Base-by-base conservation (phyloP, 2,797 vertebrate genomes). In the Bufotes viridis region DNA sequence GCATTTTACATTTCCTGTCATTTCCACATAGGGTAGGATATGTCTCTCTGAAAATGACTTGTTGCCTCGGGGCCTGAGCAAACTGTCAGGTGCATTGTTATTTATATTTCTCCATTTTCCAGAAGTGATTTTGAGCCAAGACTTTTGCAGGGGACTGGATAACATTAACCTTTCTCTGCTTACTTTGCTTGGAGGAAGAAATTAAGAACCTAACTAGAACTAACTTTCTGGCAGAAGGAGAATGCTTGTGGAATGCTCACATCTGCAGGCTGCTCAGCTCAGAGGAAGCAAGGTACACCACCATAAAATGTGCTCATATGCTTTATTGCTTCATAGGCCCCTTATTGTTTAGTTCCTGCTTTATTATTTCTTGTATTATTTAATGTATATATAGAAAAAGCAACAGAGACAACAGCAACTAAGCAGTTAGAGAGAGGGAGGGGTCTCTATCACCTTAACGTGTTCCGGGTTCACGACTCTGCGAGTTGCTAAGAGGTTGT, bases 1-100 rank as follows among this genome's bases (percentile, higher is more conserved):
- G 49, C 88, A 83, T 88, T 88, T 78, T 86, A 86, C 65, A 86
- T 86, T 85, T 86, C 81, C 82, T 87, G 82, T 74, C n/a, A 75
- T 81, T 90, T 80, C 70, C 24, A 70, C 72, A 18, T 74, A 81
- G 78, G 78, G 61, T 85, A 89, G 78, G 58, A 88, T 85, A 75
- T 86, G 78, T 81, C 74, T 67, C 42, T 60, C 65, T 85, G 42
- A 76, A 78, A 53, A 86, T 11, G 75, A 79, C 49, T 84, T 85
- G 83, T 81, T 63, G 82, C 82, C 87, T 67, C 69, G 13, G 87
- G 78, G 34, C 42, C 49, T 53, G 65, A 85, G 42, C 34, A 53
- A 49, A 81, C 58, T 87, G 80, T 85, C 78, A 88, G 78, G 78
- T 85, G 78, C 53, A 81, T 78, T 81, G 57, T 87, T 74, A 81